These are phyloP conservation scores for Tryphoninae sp. DNA, from an alignment of 2,888 invertebrate genomes.

Conservation along the genomic window DNA sequence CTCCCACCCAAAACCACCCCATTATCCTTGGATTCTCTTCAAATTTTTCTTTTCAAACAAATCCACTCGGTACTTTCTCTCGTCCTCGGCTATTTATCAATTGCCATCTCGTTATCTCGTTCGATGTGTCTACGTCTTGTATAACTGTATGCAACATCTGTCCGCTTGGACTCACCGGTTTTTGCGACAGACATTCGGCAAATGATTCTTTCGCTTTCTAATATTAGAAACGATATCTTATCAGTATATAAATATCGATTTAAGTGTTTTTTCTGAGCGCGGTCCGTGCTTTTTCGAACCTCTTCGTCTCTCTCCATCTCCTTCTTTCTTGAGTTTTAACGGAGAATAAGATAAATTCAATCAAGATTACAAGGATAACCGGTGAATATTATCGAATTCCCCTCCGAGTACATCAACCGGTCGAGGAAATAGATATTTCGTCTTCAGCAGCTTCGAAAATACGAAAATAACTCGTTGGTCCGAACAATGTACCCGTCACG, in stretches of 20 bases:
- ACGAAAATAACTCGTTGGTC: slow-evolving; percentile 9
- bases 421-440: slow-evolving; percentile 3
- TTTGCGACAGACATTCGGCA: slow-evolving; percentile 26
- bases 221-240: slow-evolving; percentile 63
- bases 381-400: slow-evolving; percentile 9
- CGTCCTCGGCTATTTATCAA: too few relatives aligned
- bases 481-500: not conserved
- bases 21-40: too few relatives aligned
- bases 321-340: not conserved
- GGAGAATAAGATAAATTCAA: not conserved
- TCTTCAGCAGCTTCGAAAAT: slow-evolving; percentile 15
- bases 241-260: slow-evolving; percentile 71
- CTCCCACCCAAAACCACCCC: too few relatives aligned
- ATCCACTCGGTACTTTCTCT: too few relatives aligned
- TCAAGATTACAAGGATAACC: slow-evolving; percentile 13
- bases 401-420: not conserved
- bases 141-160: too few relatives aligned
- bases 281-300: not conserved
- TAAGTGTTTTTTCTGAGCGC: slow-evolving; percentile 68
- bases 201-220: slow-evolving; percentile 46
- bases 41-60: too few relatives aligned
- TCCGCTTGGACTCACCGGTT: not conserved
- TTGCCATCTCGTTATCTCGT: too few relatives aligned
- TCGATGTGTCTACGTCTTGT: too few relatives aligned
- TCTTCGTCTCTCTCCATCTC: slow-evolving; percentile 17